Evolutionary conservation across 2,888 invertebrate genomes (phyloP), one percentile per base, ranked within the genome.

Genomic region (Lycocerus yunnanus): DNA sequence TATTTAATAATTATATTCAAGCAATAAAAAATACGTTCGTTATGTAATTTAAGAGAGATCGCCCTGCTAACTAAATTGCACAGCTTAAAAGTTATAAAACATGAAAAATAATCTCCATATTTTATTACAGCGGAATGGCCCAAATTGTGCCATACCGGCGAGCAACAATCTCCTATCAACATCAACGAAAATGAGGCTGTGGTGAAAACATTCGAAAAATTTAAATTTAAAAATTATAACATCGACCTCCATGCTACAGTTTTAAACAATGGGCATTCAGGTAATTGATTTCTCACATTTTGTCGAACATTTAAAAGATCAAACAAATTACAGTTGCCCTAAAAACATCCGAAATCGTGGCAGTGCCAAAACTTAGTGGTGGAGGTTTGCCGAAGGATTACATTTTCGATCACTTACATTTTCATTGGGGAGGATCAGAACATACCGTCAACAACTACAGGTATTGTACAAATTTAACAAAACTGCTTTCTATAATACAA

Each of bases 361-460:
- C 77, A 11, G 77, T 76, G 15, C 84, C 86, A 4, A 80, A 76
- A 16, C 78, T 89, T 8, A 82, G 82, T 68, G 93, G 93, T 0
- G 94, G 93, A 0, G 91, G 90, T 3, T 84, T 93, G 65, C 85
- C 88, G 60, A 87, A 89, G 24, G 83, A 85, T 1, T 94, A 91
- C 83, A 83, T 90, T 1, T 87, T 95, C 68, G 92, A 93, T 72
- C 94, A 95, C 85, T 87, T 95, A 68, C 95, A 95, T 84, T 94
- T 95, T 85, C 95, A 96, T 84, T 95, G 95, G 95, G 90, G 92
- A 67, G 90, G 92, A 67, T 94, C 95, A 0, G 96, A 96, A 84
- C 96, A 96, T 84, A 92, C 92, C 0, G 87, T 96, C 14, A 90
- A 95, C 76, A 91, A 91, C 10, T 88, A 81, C 43, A 83, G 85